Evolutionary conservation across 2,797 vertebrate species (phyloP).

Genomic region (Danio albolineatus): DNA sequence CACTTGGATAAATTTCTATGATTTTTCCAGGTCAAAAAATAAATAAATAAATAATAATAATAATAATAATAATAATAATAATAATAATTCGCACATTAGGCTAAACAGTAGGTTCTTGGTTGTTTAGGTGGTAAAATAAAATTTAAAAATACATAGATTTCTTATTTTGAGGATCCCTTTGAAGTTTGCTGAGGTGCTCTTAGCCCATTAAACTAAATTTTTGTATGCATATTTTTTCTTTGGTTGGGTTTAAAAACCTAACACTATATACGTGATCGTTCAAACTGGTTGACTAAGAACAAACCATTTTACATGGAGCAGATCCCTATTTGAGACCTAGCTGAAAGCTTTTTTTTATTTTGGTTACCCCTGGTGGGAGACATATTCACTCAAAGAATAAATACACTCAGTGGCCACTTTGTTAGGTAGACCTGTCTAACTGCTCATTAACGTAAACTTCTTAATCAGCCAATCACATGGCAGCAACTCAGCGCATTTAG

Average conservation of each 20-base stretch:
- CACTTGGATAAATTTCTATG: not conserved
- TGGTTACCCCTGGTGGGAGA: not conserved
- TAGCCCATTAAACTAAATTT: not conserved
- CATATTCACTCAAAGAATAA: not conserved
- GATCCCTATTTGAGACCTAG: not conserved
- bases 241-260: not conserved
- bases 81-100: too few species aligned
- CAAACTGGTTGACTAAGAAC: not conserved
- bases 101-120: too few species aligned
- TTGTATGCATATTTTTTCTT: not conserved
- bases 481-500: too few species aligned
- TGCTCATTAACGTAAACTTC: too few species aligned
- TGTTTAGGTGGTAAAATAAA: not conserved
- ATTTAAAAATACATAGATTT: not conserved
- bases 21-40: not conserved
- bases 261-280: not conserved
- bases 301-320: not conserved
- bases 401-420: too few species aligned
- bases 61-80: too few species aligned
- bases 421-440: too few species aligned
- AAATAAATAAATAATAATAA: not conserved
- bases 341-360: not conserved
- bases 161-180: not conserved
- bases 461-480: too few species aligned
- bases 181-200: not conserved